A percentile compares a stretch with the other conserved stretches of the same genome.
These are phyloP conservation scores for Leptinotarsa texana DNA, from an alignment of 1,140 invertebrate genomes.

Conservation along the genomic window DNA sequence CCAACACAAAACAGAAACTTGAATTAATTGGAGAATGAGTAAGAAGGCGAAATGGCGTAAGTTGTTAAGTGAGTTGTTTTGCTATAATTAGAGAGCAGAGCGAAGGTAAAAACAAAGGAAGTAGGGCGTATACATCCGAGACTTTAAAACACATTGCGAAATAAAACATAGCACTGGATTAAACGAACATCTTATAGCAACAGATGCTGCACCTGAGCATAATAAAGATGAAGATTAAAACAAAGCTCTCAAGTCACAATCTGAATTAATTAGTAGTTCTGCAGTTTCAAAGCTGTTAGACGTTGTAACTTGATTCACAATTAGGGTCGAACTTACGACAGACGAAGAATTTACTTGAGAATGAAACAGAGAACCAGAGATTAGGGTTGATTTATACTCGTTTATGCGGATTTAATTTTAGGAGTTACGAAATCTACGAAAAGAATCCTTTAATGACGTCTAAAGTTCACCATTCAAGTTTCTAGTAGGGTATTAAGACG, in stretches of 20 bases:
- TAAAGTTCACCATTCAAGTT: too few species aligned
- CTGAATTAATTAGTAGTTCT: conserved; percentile 40
- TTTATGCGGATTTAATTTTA: conserved; percentile 41
- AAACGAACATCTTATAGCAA: conserved; percentile 33
- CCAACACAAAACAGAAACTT: background rate
- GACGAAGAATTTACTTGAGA: conserved; percentile 22
- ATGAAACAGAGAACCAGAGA: conserved; percentile 29
- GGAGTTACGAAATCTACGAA: conserved; percentile 39
- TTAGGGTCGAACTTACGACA: conserved; percentile 34
- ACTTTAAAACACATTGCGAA: background rate
- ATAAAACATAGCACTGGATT: conserved; percentile 33
- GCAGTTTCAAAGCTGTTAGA: conserved; percentile 35
- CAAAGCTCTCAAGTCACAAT: conserved; percentile 33
- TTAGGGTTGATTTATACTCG: conserved; percentile 39
- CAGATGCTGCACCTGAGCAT: conserved; percentile 36
- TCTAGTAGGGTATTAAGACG: too few species aligned
- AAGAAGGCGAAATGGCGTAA: conserved; percentile 13
- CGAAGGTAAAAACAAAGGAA: conserved; percentile 10
- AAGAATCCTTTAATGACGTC: too few species aligned
- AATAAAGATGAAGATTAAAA: conserved; percentile 37
- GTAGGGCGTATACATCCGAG: background rate
- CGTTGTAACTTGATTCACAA: conserved; percentile 38
- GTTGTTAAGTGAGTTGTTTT: conserved; percentile 17
- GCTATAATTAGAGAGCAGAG: conserved; percentile 1
- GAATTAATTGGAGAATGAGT: conserved; percentile 11